Evolutionary conservation across 2,888 invertebrate genomes (phyloP), one percentile per base, ranked within the genome.

Genomic region (Oscheius sp.): DNA sequence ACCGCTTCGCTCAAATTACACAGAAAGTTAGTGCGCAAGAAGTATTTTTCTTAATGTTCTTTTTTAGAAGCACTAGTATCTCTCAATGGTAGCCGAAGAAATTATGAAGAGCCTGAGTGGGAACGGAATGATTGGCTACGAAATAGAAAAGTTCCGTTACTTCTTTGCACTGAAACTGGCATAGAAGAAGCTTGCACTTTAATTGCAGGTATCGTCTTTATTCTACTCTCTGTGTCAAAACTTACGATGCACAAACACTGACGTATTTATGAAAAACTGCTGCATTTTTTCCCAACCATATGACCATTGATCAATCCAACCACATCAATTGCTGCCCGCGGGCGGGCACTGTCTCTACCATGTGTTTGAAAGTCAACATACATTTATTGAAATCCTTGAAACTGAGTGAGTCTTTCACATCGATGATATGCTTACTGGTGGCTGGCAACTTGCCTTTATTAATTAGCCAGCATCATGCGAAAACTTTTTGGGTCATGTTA

Each of bases 251-350:
- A 49, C 18, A 49, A 18, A 49, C 49, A 49, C 6, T 18, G 35
- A 35, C 13, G 5, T 49, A 49, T 3, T 55, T 25, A 55, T 55
- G 23, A 55, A 55, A 25, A 55, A 55, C 25, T 55, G 21, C 12
- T 55, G 18, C 35, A 35, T 61, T 61, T 61, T 61, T 43, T 29
- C 43, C n/a, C 29, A 43, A 43, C 61, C 45, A 45, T 61, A 43
- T 61, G 61, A 55, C 55, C 12, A 61, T 61, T 41, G 61, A 61
- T 61, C 61, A 41, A 61, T 61, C 18, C 61, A 25, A 25, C 49
- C 49, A n/a, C 61, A 29, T 16, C 41, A 29, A 13, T 29, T 21
- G 21, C 41, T 41, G 41, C 21, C 61, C 21, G 43, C 18, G 43
- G 43, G 61, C 43, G 61, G 43, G 61, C 61, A n/a, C 9, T 7